These are phyloP conservation scores for Ophonus ardosiacus DNA, from an alignment of 2,888 invertebrate species.

Conservation along the genomic window DNA sequence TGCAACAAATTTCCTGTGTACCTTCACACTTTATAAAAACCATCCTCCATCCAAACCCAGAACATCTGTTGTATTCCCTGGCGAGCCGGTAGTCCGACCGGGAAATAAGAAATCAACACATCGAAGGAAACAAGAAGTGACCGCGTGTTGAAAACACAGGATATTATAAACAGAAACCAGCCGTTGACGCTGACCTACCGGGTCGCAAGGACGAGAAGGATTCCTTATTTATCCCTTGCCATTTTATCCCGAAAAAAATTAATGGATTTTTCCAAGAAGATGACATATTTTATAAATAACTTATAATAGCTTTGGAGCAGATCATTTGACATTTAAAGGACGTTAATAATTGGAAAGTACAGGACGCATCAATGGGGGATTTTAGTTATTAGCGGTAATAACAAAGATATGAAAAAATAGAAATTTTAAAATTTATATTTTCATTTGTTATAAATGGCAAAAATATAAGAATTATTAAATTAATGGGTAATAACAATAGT, in stretches of 20 bases:
- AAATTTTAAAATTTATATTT: too few relatives aligned
- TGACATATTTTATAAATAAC: not conserved
- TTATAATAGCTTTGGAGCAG: not conserved
- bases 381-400: too few relatives aligned
- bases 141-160: constrained; percentile 24
- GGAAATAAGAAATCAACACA: constrained; percentile 58
- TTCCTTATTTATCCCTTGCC: constrained; percentile 25
- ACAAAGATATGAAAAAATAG: too few relatives aligned
- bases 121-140: constrained; percentile 48
- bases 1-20: constrained; percentile 44
- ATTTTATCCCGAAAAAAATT: not conserved
- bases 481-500: too few relatives aligned
- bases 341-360: not conserved
- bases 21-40: constrained; percentile 15
- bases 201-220: constrained; percentile 26
- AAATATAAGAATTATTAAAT: too few relatives aligned
- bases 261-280: not conserved
- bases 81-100: constrained; percentile 5
- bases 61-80: constrained; percentile 45
- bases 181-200: constrained; percentile 48
- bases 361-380: too few relatives aligned
- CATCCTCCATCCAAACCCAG: constrained; percentile 2
- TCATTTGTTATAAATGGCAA: too few relatives aligned
- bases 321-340: not conserved
- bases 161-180: constrained; percentile 59